Percentiles rank a stretch among this genome's conserved stretches.
These are phyloP conservation scores for Arizona elegans DNA, from an alignment of 2,113 vertebrate species.

Conservation along the genomic window DNA sequence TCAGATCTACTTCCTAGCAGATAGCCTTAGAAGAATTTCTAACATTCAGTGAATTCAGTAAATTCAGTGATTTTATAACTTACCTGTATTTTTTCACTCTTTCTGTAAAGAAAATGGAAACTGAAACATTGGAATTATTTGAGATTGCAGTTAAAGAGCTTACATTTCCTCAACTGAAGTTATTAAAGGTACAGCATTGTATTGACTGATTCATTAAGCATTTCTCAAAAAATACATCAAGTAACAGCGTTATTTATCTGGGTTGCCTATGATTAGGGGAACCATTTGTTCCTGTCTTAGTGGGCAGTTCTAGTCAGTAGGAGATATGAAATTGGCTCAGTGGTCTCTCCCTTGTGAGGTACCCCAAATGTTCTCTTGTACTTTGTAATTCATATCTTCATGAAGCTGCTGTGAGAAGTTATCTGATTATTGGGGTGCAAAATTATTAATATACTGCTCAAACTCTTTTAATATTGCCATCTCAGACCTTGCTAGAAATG, in stretches of 20 bases:
- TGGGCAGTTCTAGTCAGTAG: background rate
- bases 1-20: background rate
- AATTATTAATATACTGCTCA: background rate
- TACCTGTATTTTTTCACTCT: background rate
- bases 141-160: constrained; percentile 97
- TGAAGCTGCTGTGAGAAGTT: background rate
- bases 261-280: background rate
- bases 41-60: background rate
- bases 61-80: background rate
- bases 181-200: constrained; percentile 82
- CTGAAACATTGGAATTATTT: constrained; percentile 82
- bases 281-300: background rate
- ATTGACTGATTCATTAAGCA: background rate
- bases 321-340: background rate
- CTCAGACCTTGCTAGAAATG: background rate
- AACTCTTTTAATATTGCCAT: background rate
- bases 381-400: background rate
- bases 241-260: background rate
- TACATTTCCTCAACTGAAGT: constrained; percentile 93
- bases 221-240: background rate
- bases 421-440: background rate
- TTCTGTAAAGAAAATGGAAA: constrained; percentile 84
- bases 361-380: background rate
- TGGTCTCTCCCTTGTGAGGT: background rate
- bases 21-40: background rate